Evolutionary conservation across 1,140 invertebrate species (phyloP), one percentile per base, ranked within the genome.

Genomic region (Drosophila virilis): DNA sequence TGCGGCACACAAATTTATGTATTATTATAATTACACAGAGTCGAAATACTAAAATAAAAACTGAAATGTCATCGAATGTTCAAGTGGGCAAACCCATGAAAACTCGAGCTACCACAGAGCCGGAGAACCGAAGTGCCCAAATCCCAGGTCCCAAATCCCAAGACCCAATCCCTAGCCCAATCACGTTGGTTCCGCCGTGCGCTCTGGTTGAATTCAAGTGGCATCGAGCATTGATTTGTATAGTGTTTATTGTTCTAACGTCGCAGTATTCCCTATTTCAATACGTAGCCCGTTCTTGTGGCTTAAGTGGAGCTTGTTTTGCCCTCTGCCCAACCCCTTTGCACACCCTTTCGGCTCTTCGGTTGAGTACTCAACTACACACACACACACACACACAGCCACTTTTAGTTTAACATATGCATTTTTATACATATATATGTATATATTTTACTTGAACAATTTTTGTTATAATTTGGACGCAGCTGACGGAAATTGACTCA

Each of bases 401-500:
- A 69, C 46, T 60, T 48, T 46, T 32, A 32, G 12, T 58, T 68
- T 55, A 43, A 58, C 48, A 64, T 74, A 77, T 77, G 70, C 70
- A 73, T 68, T 77, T 13, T 74, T 67, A 65, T 66, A 51, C 42
- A 60, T 58, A 42, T 37, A 40, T 8, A 60, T 58, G 37, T 37
- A 40, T 8, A 28, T 52, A 22, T 42, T 15, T 45, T 43, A 42
- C 40, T 60, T 52, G 43, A 69, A 74, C 66, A 74, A 62, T 74
- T 75, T 75, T 71, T 75, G 45, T 75, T 75, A 71, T 75, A 71
- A 71, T 78, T 78, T 76, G 66, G 66, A 55, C 71, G 71, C 79
- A 77, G 84, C 84, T 89, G 84, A 89, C 80, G 83, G 84, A 88
- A 88, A 88, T 88, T 88, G 83, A 88, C 79, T 88, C 83, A 88